A percentile compares a stretch with the other conserved stretches of the same genome.
Evolutionary conservation across 1,140 invertebrate species (phyloP).

Genomic region (Aleiodes sp.): DNA sequence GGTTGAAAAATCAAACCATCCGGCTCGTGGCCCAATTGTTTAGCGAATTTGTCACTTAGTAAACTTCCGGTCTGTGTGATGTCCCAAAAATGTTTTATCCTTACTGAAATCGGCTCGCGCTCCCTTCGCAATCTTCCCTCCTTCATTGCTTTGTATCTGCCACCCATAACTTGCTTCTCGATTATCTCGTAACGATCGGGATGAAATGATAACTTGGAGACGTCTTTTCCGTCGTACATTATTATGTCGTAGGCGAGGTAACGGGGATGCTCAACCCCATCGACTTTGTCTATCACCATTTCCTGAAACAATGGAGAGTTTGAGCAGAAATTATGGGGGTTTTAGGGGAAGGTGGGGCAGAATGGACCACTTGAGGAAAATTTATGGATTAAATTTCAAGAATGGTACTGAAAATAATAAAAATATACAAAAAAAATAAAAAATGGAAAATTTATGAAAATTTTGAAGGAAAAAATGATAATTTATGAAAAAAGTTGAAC

Average conservation of each 20-base stretch:
- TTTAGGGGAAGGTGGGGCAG: not conserved
- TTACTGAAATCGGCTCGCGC: slow-evolving; percentile 87
- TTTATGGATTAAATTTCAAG: not conserved
- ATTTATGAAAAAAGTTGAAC: slow-evolving; percentile 13
- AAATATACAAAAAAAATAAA: slow-evolving; percentile 17
- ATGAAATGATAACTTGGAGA: slow-evolving; percentile 81
- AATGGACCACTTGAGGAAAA: no score
- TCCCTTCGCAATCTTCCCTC: slow-evolving; percentile 78
- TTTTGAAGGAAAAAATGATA: not conserved
- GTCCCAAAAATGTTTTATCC: slow-evolving; percentile 91
- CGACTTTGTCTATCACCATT: slow-evolving; percentile 87
- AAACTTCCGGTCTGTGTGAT: slow-evolving; percentile 75
- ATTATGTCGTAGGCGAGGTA: slow-evolving; percentile 98
- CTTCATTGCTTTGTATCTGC: slow-evolving; percentile 77
- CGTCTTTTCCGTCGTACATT: slow-evolving; percentile 81
- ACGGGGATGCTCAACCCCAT: slow-evolving; percentile 79
- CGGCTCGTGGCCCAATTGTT: slow-evolving; percentile 89
- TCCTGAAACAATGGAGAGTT: slow-evolving; percentile 70
- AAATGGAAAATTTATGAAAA: not conserved
- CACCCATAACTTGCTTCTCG: slow-evolving; percentile 72
- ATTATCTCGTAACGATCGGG: slow-evolving; percentile 82
- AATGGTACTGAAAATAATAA: slow-evolving; percentile 19
- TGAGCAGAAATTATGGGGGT: no score
- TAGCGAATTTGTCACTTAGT: slow-evolving; percentile 86
- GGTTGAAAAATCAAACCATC: slow-evolving; percentile 99